Base-by-base conservation (phyloP, 2,113 vertebrate genomes). In the Heliornis fulica region DNA sequence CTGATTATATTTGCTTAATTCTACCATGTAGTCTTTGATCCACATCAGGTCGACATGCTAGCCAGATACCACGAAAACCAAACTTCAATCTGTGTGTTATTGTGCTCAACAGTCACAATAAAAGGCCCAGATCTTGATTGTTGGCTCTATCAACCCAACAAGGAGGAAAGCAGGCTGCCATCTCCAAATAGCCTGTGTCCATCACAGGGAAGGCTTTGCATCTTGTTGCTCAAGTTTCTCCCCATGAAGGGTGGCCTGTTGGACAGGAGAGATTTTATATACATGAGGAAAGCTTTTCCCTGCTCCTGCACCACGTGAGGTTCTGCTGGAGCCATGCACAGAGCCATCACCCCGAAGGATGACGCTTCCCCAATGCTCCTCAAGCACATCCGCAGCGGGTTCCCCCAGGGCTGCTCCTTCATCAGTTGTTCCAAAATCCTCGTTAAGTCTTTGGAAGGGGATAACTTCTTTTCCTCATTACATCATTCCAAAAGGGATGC, bases 1-100 rank as follows among this genome's bases (percentile, higher is more conserved):
- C 90, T 87, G 95, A 96, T 94, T 87, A 69, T 82, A 71, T 60
- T 93, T 91, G 68, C 92, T 97, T 89, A 75, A 92, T 91, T 92
- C 95, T 93, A 70, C 72, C 48, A 92, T 57, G 85, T 46, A 53
- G 90, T 0, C 90, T 93, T 53, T 96, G 89, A 91, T 84, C 85
- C 90, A 66, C 84, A 32, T 66, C 89, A 71, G 96, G 94, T 83
- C 64, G 46, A 19, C 36, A 77, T 8, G 80, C 93, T 51, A 51
- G n/a, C 83, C 85, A 56, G 84, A 74, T 32, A 46, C 94, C 88
- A 5, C 72, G 11, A 80, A 92, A 91, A 18, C 89, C 83, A 31
- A 80, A 41, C 87, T 60, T 45, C 78, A 70, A 1, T n/a, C 90
- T 77, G 26, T 84, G 81, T 70, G 51, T 87, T 87, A 51, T 66